phyloP scores from a whole-genome alignment of 2,888 invertebrate genomes.

The Punctoribates punctum region DNA sequence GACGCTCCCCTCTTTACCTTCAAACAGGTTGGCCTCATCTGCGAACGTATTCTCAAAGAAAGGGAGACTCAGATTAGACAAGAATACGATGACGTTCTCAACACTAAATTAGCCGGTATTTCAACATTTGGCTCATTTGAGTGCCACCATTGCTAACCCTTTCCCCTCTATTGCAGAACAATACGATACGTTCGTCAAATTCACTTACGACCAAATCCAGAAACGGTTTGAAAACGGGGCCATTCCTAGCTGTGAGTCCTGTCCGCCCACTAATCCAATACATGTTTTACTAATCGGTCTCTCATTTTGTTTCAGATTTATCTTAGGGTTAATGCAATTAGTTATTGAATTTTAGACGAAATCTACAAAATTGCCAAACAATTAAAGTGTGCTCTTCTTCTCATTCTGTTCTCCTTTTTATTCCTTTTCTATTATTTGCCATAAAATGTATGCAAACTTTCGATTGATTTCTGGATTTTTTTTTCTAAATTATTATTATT shows the following conservation, averaged over 20 bases:
- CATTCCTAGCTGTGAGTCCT: constrained; percentile 52
- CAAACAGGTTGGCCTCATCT: constrained; percentile 94
- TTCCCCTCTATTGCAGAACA: constrained; percentile 65
- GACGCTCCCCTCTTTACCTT: constrained; percentile 91
- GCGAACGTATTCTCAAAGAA: constrained; percentile 93
- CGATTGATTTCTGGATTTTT: not conserved
- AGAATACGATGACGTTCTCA: constrained; percentile 90
- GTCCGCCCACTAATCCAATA: not conserved
- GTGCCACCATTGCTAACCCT: not conserved
- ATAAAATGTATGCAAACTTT: not conserved
- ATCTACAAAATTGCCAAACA: constrained; percentile 25
- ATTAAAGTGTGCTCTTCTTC: constrained; percentile 28
- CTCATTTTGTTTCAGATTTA: constrained; percentile 1
- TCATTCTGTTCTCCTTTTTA: not conserved
- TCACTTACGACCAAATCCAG: constrained; percentile 95
- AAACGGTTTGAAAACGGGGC: constrained; percentile 60
- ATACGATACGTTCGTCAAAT: constrained; percentile 97
- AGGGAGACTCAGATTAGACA: constrained; percentile 88
- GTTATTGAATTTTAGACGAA: constrained; percentile 9
- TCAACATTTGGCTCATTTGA: not conserved
- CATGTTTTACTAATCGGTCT: not conserved
- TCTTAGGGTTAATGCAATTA: constrained; percentile 33
- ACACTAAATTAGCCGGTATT: constrained; percentile 74
- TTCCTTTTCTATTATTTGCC: constrained; percentile 12
- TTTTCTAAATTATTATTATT: constrained; percentile 1